Conservation (phyloP, 2,888 invertebrate genomes). For the Phaonia tiefii region DNA sequence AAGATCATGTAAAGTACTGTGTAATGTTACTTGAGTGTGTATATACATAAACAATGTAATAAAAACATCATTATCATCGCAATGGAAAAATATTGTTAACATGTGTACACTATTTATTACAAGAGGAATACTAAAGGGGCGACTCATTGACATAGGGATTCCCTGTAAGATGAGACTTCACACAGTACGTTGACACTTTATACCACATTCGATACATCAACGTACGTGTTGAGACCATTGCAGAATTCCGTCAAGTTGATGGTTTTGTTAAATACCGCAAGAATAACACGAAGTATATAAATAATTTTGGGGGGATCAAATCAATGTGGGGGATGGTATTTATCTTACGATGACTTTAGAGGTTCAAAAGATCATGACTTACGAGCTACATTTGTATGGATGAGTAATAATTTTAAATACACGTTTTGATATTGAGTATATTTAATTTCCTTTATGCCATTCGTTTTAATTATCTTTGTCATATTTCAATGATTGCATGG, state of each 20-base stretch:
- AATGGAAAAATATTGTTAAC: constrained; percentile 44
- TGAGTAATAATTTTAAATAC: too few relatives aligned
- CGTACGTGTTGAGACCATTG: neutral
- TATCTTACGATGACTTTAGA: neutral
- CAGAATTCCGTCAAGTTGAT: neutral
- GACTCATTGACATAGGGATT: constrained; percentile 25
- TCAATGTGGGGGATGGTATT: constrained; percentile 24
- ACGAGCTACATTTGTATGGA: too few relatives aligned
- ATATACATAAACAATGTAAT: constrained; percentile 36
- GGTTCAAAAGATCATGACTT: neutral
- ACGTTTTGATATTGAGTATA: neutral
- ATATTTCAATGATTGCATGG: neutral
- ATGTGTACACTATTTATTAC: constrained; percentile 26
- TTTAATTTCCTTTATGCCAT: constrained; percentile 3
- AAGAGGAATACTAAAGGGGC: too few relatives aligned
- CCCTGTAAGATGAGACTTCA: constrained; percentile 34
- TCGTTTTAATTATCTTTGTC: neutral
- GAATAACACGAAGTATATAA: too few relatives aligned
- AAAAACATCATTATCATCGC: neutral
- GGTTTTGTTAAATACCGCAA: neutral
- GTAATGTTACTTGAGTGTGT: too few relatives aligned
- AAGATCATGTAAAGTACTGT: constrained; percentile 43
- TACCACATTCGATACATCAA: too few relatives aligned
- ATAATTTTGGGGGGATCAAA: neutral
- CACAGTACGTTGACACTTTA: too few relatives aligned